A percentile compares a stretch with the other conserved stretches of the same genome.
Conservation (phyloP, 2,888 invertebrate genomes). For the Ophion costatus region DNA sequence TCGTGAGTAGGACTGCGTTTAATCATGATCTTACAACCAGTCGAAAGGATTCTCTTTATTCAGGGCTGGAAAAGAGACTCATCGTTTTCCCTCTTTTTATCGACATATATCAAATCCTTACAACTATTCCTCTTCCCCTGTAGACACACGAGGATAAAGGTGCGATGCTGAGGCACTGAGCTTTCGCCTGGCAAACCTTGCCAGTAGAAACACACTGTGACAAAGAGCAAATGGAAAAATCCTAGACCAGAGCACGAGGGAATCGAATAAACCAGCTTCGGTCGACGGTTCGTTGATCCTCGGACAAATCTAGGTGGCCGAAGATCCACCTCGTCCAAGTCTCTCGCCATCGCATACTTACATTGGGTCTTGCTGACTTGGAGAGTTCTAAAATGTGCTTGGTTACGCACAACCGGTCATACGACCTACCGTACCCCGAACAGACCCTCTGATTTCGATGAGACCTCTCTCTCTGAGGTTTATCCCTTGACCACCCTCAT, state of each 20-base stretch:
- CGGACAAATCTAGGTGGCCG: slow-evolving; percentile 44
- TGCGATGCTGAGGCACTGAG: slow-evolving; percentile 21
- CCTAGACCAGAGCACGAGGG: slow-evolving; percentile 20
- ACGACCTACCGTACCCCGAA: slow-evolving; percentile 27
- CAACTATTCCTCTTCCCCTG: neutral
- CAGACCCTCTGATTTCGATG: slow-evolving; percentile 41
- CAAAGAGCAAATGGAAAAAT: slow-evolving; percentile 13
- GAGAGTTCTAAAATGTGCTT: slow-evolving; percentile 44
- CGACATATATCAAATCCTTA: too few relatives aligned
- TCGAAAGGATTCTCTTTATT: too few relatives aligned
- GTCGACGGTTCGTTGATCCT: slow-evolving; percentile 48
- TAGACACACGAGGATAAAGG: slow-evolving; percentile 7
- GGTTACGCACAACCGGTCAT: slow-evolving; percentile 42
- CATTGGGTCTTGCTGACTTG: slow-evolving; percentile 44
- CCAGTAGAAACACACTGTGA: slow-evolving; percentile 26
- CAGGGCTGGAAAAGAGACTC: too few relatives aligned
- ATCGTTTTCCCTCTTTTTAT: too few relatives aligned
- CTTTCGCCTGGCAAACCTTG: slow-evolving; percentile 40
- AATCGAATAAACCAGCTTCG: slow-evolving; percentile 27
- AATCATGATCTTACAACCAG: too few relatives aligned
- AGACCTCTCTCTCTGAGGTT: neutral
- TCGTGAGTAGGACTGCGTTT: too few relatives aligned
- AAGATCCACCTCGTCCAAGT: slow-evolving; percentile 23
- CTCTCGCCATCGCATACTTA: neutral
- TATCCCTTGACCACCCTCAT: neutral